These are phyloP conservation scores for Dinocampus coccinellae DNA, from an alignment of 2,888 invertebrate species.

Conservation along the genomic window DNA sequence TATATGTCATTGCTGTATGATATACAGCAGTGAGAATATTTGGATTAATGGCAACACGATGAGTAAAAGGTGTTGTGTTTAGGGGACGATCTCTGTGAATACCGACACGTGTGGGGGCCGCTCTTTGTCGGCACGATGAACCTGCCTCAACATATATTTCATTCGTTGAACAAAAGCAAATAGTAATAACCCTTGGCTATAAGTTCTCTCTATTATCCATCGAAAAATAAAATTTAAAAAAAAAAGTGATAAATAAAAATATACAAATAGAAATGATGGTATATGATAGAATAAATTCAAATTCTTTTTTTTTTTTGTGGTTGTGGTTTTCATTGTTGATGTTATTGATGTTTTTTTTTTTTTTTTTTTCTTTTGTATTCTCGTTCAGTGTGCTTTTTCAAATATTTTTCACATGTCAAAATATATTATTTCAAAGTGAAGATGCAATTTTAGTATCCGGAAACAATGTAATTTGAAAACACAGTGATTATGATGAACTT, in stretches of 20 bases:
- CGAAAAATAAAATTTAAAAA: not conserved
- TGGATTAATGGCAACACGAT: not conserved
- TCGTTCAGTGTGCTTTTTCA: not conserved
- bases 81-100: not conserved
- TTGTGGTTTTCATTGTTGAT: not conserved
- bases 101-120: not conserved
- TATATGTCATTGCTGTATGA: not conserved
- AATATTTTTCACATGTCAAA: not conserved
- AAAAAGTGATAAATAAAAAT: not conserved
- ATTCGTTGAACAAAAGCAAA: not conserved
- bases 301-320: too few species aligned
- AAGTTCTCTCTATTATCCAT: not conserved
- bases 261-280: not conserved
- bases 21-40: not conserved
- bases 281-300: constrained; percentile 3
- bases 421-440: not conserved
- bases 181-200: not conserved
- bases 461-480: constrained; percentile 5
- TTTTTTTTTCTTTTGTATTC: not conserved
- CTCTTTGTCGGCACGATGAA: not conserved
- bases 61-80: not conserved
- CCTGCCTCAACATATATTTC: not conserved
- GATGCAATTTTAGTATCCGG: constrained; percentile 20
- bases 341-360: not conserved
- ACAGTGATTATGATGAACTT: constrained; percentile 18